Base-by-base conservation (phyloP, 2,113 vertebrate species). In the Mystacornis crossleyi region DNA sequence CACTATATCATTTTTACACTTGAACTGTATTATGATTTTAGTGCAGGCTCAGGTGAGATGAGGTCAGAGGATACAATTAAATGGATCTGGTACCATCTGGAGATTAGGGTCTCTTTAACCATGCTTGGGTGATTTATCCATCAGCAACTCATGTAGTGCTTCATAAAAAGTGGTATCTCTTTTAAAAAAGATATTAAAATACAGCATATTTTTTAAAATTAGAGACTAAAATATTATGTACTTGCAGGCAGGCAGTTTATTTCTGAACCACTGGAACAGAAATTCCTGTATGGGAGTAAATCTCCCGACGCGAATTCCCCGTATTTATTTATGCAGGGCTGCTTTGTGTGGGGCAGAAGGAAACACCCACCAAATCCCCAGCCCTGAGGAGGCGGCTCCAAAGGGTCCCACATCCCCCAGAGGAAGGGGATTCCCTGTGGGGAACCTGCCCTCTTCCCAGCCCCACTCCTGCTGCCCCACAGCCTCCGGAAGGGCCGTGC, bases 1-100 rank as follows among this genome's bases (percentile, higher is more conserved):
- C 99, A 99, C 97, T 99, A 99, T 98, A 99, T 99, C 99, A 99
- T 99, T 99, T 99, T 99, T 99, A 99, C 99, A 99, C 98, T 99
- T 99, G 99, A 99, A 98, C 99, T 99, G 98, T 98, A 98, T 99
- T 98, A 99, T 99, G 99, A 99, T 99, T 99, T 99, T 99, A 98
- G 99, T 99, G 99, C 98, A 98, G 99, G 98, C 98, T 99, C 99
- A 99, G 99, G 99, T 99, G 99, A 99, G 98, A 97, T 86, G 97
- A 98, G 99, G 99, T 99, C 99, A 99, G 98, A 97, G 98, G 98
- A 99, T 98, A 99, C 99, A 99, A 99, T 99, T 99, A 99, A 99
- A 98, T 98, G 98, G 98, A 98, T 98, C 97, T 98, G 99, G 99
- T 98, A 99, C 99, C 99, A 99, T 99, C 99, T 99, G 99, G 98